These are phyloP conservation scores for Caenorhabditis afra DNA, from an alignment of 2,888 invertebrate genomes.

Conservation along the genomic window DNA sequence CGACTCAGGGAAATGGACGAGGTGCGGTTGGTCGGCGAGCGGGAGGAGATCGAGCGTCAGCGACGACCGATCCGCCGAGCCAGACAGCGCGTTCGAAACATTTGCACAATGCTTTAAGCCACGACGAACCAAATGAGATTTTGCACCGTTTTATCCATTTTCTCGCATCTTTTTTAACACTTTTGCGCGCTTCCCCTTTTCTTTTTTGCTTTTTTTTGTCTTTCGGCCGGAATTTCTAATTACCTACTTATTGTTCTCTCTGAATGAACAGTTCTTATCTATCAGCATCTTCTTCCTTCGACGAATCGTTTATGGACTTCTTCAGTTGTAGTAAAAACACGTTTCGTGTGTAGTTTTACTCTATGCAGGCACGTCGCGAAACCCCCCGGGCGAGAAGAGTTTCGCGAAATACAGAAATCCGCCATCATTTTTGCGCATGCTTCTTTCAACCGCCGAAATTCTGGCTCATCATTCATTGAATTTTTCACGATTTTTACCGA, in stretches of 20 bases:
- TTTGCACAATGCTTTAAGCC: constrained; percentile 75
- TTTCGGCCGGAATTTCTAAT: constrained; percentile 33
- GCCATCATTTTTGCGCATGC: too few relatives aligned
- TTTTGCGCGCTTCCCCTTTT: background rate
- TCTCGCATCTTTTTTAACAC: background rate
- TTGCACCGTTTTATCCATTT: constrained; percentile 31
- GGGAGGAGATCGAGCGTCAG: constrained; percentile 64
- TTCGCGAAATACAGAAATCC: too few relatives aligned
- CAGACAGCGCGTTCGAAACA: constrained; percentile 77
- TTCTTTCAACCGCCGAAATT: too few relatives aligned
- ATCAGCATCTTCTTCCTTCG: too few relatives aligned
- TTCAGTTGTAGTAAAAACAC: too few relatives aligned
- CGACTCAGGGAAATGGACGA: constrained; percentile 62
- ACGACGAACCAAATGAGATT: constrained; percentile 1
- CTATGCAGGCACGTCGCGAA: too few relatives aligned
- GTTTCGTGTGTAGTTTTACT: too few relatives aligned
- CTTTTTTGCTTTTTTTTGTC: constrained; percentile 20
- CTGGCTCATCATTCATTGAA: too few relatives aligned
- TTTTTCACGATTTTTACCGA: too few relatives aligned
- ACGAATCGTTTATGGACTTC: too few relatives aligned
- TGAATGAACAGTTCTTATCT: constrained; percentile 28
- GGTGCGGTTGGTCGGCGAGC: constrained; percentile 55
- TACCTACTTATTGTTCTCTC: constrained; percentile 5
- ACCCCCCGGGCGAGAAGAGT: too few relatives aligned
- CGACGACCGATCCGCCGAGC: constrained; percentile 72